phyloP scores from a whole-genome alignment of 1,140 invertebrate species.

The Aporrectodea caliginosa region DNA sequence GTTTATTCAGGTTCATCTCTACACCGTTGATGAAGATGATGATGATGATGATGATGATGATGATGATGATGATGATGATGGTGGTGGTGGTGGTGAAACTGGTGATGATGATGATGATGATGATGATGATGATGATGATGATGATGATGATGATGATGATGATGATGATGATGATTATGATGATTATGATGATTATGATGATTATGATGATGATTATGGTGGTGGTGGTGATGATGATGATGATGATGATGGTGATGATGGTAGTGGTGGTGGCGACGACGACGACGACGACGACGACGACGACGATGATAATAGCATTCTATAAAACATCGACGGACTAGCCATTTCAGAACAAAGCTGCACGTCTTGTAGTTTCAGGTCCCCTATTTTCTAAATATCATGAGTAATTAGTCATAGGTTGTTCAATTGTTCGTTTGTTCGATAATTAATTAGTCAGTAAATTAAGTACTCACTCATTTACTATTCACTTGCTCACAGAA shows the following conservation, averaged over 20 bases:
- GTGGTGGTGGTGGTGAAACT: background rate
- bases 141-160: background rate
- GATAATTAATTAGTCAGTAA: too few relatives aligned
- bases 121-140: background rate
- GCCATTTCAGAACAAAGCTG: too few relatives aligned
- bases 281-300: background rate
- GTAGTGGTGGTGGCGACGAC: background rate
- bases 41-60: slow-evolving; percentile 2
- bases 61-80: slow-evolving; percentile 1
- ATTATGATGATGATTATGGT: too few relatives aligned
- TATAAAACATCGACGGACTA: too few relatives aligned
- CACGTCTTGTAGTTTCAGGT: too few relatives aligned
- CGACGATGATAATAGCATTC: background rate
- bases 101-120: background rate
- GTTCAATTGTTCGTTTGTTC: too few relatives aligned
- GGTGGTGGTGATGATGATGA: background rate
- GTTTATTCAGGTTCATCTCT: background rate
- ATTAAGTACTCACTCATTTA: too few relatives aligned
- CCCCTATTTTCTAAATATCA: too few relatives aligned
- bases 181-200: too few relatives aligned
- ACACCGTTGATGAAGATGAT: background rate
- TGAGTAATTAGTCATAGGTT: too few relatives aligned
- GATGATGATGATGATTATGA: too few relatives aligned
- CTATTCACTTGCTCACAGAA: too few relatives aligned
- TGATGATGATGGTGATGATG: background rate